phyloP scores from a whole-genome alignment of 2,113 vertebrate species.

The Psettodes erumei region DNA sequence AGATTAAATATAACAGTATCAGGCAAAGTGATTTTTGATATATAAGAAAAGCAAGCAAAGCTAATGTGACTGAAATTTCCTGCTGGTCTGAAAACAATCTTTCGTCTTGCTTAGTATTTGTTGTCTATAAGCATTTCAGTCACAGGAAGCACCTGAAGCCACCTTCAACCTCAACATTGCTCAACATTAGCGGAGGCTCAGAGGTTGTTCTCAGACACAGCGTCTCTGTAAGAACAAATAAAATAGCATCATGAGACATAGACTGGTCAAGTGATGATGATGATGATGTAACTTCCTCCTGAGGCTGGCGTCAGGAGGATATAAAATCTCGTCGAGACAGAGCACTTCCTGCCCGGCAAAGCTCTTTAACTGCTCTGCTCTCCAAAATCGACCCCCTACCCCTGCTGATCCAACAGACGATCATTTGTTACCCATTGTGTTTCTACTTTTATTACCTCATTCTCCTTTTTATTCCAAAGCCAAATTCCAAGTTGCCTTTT shows the following conservation, averaged over 20 bases:
- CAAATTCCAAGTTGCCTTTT: slow-evolving; percentile 77
- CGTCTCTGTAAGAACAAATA: slow-evolving; percentile 35
- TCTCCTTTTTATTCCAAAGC: slow-evolving; percentile 74
- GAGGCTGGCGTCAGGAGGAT: slow-evolving; percentile 87
- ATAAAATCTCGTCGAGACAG: slow-evolving; percentile 53
- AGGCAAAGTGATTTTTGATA: slow-evolving; percentile 53
- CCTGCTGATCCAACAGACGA: no score
- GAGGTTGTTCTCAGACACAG: slow-evolving; percentile 64
- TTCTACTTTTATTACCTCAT: slow-evolving; percentile 74
- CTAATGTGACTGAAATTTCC: slow-evolving; percentile 52
- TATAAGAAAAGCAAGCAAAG: slow-evolving; percentile 26
- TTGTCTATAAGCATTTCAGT: slow-evolving; percentile 18
- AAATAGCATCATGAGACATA: slow-evolving; percentile 77
- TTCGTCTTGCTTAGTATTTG: slow-evolving; percentile 26
- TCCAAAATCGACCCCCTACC: slow-evolving; percentile 41
- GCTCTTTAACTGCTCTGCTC: slow-evolving; percentile 65
- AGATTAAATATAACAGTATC: slow-evolving; percentile 56
- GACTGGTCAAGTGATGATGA: slow-evolving; percentile 90
- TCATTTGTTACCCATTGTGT: slow-evolving; percentile 53
- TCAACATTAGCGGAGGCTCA: slow-evolving; percentile 11
- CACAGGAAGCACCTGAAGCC: neutral
- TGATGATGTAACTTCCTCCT: slow-evolving; percentile 87
- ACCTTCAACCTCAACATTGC: slow-evolving; percentile 6
- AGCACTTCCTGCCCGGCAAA: slow-evolving; percentile 76
- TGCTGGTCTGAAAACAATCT: slow-evolving; percentile 63